phyloP scores from a whole-genome alignment of 2,113 vertebrate species.

The Percina caprodes region DNA sequence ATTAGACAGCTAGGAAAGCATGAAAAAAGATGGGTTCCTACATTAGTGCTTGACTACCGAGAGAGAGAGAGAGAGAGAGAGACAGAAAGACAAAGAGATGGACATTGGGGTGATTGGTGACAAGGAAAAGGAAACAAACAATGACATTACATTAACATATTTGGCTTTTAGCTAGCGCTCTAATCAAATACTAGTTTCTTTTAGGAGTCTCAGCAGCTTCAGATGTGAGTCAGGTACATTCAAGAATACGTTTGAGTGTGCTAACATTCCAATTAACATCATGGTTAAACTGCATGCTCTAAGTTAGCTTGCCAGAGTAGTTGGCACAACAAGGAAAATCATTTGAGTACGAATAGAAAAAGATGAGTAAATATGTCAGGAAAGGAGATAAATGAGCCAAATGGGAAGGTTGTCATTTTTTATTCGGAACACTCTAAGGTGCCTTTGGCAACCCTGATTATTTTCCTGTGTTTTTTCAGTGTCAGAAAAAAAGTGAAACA shows the following conservation, averaged over 20 bases:
- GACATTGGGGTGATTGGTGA: neutral
- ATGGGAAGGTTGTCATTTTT: slow-evolving; percentile 12
- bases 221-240: neutral
- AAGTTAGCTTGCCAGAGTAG: neutral
- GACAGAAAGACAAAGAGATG: slow-evolving; percentile 23
- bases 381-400: slow-evolving; percentile 3
- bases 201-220: neutral
- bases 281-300: neutral
- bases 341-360: neutral
- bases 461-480: neutral
- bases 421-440: neutral
- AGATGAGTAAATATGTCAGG: slow-evolving; percentile 5
- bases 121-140: slow-evolving; percentile 1
- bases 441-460: slow-evolving; percentile 2
- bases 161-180: neutral
- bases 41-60: slow-evolving; percentile 30
- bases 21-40: slow-evolving; percentile 61
- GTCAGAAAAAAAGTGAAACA: slow-evolving; percentile 11
- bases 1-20: slow-evolving; percentile 65
- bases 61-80: slow-evolving; percentile 9
- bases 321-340: neutral
- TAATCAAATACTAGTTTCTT: neutral
- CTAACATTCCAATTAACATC: neutral
- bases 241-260: neutral
- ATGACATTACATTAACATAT: neutral